Evolutionary conservation across 2,888 invertebrate genomes (phyloP).

Genomic region (Rhamphomyia laevipes): DNA sequence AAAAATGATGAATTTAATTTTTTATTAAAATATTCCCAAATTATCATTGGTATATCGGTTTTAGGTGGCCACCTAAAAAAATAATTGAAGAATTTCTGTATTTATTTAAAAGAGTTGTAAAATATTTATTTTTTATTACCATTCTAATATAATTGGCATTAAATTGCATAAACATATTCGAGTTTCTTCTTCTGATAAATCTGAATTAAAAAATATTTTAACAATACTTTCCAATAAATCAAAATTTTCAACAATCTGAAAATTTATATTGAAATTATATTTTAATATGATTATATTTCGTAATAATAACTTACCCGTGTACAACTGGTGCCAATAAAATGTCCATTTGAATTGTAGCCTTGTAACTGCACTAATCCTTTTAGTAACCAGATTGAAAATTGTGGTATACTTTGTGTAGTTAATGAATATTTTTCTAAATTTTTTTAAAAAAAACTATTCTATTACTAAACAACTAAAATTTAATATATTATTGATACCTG

Average conservation of each 20-base stretch:
- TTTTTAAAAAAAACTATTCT: neutral
- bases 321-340: constrained; percentile 23
- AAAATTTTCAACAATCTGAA: constrained; percentile 31
- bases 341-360: constrained; percentile 31
- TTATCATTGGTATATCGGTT: constrained; percentile 38
- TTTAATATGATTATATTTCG: neutral
- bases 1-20: constrained; percentile 44
- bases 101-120: neutral
- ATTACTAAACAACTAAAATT: neutral
- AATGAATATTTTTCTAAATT: constrained; percentile 19
- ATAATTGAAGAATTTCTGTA: constrained; percentile 15
- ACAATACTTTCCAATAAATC: constrained; percentile 38
- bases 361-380: constrained; percentile 38
- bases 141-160: constrained; percentile 36
- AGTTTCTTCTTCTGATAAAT: constrained; percentile 39
- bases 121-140: constrained; percentile 11
- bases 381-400: constrained; percentile 39
- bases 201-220: constrained; percentile 37
- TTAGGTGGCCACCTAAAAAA: constrained; percentile 38
- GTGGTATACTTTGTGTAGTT: constrained; percentile 19
- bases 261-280: constrained; percentile 8
- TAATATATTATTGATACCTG: constrained; percentile 13
- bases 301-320: constrained; percentile 7
- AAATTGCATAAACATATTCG: constrained; percentile 38
- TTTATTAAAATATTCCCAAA: constrained; percentile 49